Percentiles rank a stretch among this genome's conserved stretches.
These are phyloP conservation scores for Scelioninae gen. 1 DNA, from an alignment of 2,888 invertebrate species.

Conservation along the genomic window DNA sequence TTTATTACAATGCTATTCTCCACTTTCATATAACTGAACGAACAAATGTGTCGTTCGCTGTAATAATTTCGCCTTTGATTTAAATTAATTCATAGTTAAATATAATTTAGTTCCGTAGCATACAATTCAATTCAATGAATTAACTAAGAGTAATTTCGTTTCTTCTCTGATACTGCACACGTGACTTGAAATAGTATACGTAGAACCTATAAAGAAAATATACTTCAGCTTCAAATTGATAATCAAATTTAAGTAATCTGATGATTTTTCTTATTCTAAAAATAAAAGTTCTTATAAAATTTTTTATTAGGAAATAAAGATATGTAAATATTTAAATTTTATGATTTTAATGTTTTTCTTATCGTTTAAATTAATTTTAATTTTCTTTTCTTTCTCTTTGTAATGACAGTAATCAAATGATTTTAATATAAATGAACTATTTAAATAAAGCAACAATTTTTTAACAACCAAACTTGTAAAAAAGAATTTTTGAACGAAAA, in stretches of 20 bases:
- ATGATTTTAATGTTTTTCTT: too few relatives aligned
- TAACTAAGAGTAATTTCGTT: slow-evolving; percentile 4
- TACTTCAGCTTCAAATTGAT: neutral
- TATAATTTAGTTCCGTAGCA: neutral
- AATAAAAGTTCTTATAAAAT: too few relatives aligned
- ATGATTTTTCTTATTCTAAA: too few relatives aligned
- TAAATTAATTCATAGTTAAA: neutral
- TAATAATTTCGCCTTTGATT: slow-evolving; percentile 8
- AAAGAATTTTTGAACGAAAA: too few relatives aligned
- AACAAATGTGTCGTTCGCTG: neutral
- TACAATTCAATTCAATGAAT: neutral
- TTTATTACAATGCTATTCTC: slow-evolving; percentile 14
- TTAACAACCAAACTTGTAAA: too few relatives aligned
- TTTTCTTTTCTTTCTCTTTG: too few relatives aligned
- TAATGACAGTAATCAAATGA: too few relatives aligned
- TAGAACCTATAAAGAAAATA: slow-evolving; percentile 8
- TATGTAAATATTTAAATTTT: too few relatives aligned
- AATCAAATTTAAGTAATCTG: neutral
- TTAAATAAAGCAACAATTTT: too few relatives aligned
- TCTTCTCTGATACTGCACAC: slow-evolving; percentile 3
- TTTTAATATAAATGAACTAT: too few relatives aligned
- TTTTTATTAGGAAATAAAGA: too few relatives aligned
- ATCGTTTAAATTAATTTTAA: too few relatives aligned
- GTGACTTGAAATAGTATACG: neutral
- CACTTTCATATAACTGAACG: neutral